Base-by-base conservation (phyloP, 2,888 invertebrate genomes). In the Xestia sexstrigata region DNA sequence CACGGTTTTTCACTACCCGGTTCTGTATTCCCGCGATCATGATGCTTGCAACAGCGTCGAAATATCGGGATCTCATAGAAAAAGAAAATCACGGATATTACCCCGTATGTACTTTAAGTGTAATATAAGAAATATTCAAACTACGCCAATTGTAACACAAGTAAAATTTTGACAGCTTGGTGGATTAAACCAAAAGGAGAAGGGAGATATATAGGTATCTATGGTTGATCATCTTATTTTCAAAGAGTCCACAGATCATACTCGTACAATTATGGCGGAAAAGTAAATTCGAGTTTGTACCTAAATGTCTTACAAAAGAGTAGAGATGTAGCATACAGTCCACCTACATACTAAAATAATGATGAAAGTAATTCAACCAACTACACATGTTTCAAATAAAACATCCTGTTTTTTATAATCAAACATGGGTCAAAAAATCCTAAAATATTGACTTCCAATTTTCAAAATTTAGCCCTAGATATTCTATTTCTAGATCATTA, bases 401-500 rank as follows among this genome's bases (percentile, higher is more conserved):
- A 26, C 55, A n/a, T n/a, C 15, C 20, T 8, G 15, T 20, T 66
- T 30, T 17, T 69, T 11, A 52, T 6, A 17, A 35, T 49, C 23
- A 49, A 68, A 23, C 23, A 17, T 7, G n/a, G 4, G 20, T 52
- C 4, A 13, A 39, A 0, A n/a, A 13, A 11, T 13, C 2, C 6
- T 20, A 30, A n/a, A 49, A 62, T 11, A 5, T 23, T 8, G 9
- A 60, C 35, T 60, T 39, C 1, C 5, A 26, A 35, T 77, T 45
- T n/a, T n/a, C 15, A 30, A 45, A 35, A 58, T 58, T 0, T 8
- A 6, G 0, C 9, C 17, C 0, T 7, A 30, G 17, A 55, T 60
- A 52, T 70, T n/a, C 5, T 9, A 67, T 47, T 62, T 68, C 62
- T 74, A 71, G 82, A 82, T 68, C 42, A 70, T 65, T 71, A 73